Conservation (phyloP, 2,888 invertebrate genomes). For the Flexamia atlantica region DNA sequence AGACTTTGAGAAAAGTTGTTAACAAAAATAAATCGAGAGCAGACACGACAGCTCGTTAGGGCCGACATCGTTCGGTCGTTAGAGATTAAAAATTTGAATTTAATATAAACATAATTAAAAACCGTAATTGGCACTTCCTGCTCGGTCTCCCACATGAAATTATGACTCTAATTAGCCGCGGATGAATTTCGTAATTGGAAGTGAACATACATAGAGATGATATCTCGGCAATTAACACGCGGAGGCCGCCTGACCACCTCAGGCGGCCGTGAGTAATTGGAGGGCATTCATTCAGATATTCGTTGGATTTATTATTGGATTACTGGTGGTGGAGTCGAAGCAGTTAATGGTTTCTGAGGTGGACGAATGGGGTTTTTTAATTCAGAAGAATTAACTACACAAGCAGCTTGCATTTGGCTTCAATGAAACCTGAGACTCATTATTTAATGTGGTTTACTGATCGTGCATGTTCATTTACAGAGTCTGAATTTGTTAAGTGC, state of each 20-base stretch:
- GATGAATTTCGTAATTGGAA: constrained; percentile 53
- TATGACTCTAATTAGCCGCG: constrained; percentile 44
- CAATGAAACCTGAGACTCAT: too few relatives aligned
- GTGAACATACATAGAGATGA: constrained; percentile 52
- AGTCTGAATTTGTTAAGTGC: too few relatives aligned
- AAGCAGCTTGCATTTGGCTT: too few relatives aligned
- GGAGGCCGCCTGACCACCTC: constrained; percentile 13
- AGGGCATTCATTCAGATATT: too few relatives aligned
- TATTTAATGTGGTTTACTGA: too few relatives aligned
- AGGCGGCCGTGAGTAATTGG: neutral
- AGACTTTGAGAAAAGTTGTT: constrained; percentile 44
- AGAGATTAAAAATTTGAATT: constrained; percentile 48
- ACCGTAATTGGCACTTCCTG: constrained; percentile 50
- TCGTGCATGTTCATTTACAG: too few relatives aligned
- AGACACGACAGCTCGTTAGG: constrained; percentile 46
- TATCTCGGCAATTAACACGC: constrained; percentile 31
- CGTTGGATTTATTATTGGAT: too few relatives aligned
- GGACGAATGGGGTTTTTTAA: too few relatives aligned
- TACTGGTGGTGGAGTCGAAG: too few relatives aligned
- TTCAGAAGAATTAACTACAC: too few relatives aligned
- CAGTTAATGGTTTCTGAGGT: too few relatives aligned
- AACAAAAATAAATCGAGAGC: constrained; percentile 48
- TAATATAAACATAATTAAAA: constrained; percentile 58
- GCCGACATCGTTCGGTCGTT: constrained; percentile 24
- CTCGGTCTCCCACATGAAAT: constrained; percentile 27